Evolutionary conservation across 2,888 invertebrate species (phyloP), one percentile per base, ranked within the genome.

Genomic region (Cabera pusaria): DNA sequence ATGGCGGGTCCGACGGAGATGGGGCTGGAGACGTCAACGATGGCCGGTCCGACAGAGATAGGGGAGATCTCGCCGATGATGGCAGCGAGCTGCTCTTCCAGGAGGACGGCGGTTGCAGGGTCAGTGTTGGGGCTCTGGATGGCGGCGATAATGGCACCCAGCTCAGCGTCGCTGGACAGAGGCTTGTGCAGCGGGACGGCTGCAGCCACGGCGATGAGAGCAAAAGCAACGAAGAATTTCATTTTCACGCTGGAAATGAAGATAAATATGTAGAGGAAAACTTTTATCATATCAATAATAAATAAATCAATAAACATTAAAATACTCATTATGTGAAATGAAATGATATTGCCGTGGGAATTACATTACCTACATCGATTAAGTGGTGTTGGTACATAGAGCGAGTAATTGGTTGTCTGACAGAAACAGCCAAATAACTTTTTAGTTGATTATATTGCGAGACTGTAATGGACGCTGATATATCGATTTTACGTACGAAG

Each of bases 211-310:
- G 71, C 73, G 46, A 71, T 58, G 38, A 75, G 31, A 47, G 70
- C 64, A 56, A 79, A 65, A 19, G 64, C 73, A 37, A 77, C 38
- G 59, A 75, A 56, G 66, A 67, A 72, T 66, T 80, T 79, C 82
- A 80, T 82, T 40, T 36, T 64, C 67, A 41, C 36, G 62, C 72
- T 73, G 48, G 14, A 61, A 56, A 36, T 27, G 9, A 35, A 1
- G 24, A 18, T 14, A 6, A 28, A 32, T 10, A 36, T 14, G 5
- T 16, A 16, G 16, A 25, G 10, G 6, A 7, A 3, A 17, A 6
- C 8, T 8, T 26, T n/a, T n/a, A n/a, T n/a, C n/a, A n/a, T n/a
- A n/a, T n/a, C n/a, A n/a, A n/a, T n/a, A n/a, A n/a, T n/a, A n/a
- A n/a, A n/a, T n/a, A n/a, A n/a, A n/a, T n/a, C n/a, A n/a, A n/a